These are phyloP conservation scores for Synaphobranchus kaupii DNA, from an alignment of 2,797 vertebrate species.

Conservation along the genomic window DNA sequence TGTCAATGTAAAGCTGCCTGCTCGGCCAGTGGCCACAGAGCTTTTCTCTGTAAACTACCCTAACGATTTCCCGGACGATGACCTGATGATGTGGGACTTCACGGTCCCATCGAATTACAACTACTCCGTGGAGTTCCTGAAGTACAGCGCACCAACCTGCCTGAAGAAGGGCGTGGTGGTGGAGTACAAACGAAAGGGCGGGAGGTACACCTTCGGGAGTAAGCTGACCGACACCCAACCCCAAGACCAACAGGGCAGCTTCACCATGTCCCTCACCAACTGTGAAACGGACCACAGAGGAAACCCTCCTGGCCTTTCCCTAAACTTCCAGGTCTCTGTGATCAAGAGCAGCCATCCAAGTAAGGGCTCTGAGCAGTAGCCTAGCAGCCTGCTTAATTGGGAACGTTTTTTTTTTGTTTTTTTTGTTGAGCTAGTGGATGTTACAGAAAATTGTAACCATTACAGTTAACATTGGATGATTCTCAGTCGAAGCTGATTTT, in stretches of 20 bases:
- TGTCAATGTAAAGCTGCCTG: constrained; percentile 74
- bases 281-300: constrained; percentile 60
- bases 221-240: constrained; percentile 52
- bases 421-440: background rate
- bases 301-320: constrained; percentile 50
- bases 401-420: background rate
- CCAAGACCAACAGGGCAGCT: constrained; percentile 43
- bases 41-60: constrained; percentile 87
- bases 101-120: constrained; percentile 69
- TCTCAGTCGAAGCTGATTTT: constrained; percentile 9
- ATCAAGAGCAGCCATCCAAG: constrained; percentile 51
- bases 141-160: constrained; percentile 74
- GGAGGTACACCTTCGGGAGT: background rate
- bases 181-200: constrained; percentile 67
- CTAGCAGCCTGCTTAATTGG: background rate
- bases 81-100: constrained; percentile 84
- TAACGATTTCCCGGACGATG: constrained; percentile 78
- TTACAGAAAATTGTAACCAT: constrained; percentile 16
- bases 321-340: constrained; percentile 59
- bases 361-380: constrained; percentile 43
- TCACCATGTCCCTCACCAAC: constrained; percentile 66
- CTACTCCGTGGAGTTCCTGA: constrained; percentile 67
- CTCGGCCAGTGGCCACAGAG: constrained; percentile 63
- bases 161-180: constrained; percentile 73
- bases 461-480: constrained; percentile 23